Conservation (phyloP, 2,113 vertebrate genomes). For the Mus pahari region DNA sequence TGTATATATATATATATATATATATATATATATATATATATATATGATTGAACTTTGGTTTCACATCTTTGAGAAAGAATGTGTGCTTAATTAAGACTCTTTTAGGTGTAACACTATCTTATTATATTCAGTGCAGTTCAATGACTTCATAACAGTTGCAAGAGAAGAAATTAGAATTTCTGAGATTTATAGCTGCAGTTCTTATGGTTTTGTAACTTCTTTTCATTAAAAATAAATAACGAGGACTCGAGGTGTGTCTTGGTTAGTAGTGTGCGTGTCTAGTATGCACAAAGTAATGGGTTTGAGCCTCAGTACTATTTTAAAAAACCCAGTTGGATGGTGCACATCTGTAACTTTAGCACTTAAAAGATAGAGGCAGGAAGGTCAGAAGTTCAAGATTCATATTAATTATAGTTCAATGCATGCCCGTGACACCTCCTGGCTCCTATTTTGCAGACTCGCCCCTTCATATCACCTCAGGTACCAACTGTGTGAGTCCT, state of each 20-base stretch:
- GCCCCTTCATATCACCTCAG: not conserved
- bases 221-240: constrained; percentile 48
- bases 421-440: too few species aligned
- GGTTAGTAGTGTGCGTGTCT: not conserved
- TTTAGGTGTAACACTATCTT: constrained; percentile 9
- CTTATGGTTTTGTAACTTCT: not conserved
- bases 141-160: constrained; percentile 31
- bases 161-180: constrained; percentile 41
- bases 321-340: not conserved
- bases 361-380: not conserved
- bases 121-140: not conserved
- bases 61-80: constrained; percentile 53
- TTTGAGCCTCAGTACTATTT: not conserved
- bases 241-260: not conserved
- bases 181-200: not conserved
- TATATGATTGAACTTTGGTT: not conserved
- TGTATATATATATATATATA: not conserved
- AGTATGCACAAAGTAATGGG: not conserved
- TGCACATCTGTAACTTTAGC: not conserved
- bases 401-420: not conserved
- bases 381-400: not conserved
- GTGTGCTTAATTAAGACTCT: constrained; percentile 57
- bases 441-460: not conserved
- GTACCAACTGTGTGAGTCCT: not conserved
- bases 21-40: not conserved